Evolutionary conservation across 2,113 vertebrate genomes (phyloP).

Genomic region (Poeciliopsis occidentalis): DNA sequence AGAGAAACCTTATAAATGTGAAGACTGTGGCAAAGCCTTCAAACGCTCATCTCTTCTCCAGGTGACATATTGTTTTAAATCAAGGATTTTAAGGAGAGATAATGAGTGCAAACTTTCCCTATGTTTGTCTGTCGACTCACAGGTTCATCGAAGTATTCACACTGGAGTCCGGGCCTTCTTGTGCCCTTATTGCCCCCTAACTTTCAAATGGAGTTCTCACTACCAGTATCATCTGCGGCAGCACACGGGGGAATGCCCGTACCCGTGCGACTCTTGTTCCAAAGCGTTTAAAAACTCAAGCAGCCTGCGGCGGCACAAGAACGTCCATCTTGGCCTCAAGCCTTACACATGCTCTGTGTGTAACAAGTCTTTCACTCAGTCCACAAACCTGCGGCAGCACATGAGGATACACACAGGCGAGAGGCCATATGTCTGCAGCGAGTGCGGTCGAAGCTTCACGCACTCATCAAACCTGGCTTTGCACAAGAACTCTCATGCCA

Average conservation of each 20-base stretch:
- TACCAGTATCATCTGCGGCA: slow-evolving; percentile 95
- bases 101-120: background rate
- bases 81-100: background rate
- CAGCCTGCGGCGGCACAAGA: slow-evolving; percentile 90
- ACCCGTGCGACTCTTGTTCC: slow-evolving; percentile 87
- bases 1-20: slow-evolving; percentile 91
- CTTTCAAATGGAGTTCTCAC: slow-evolving; percentile 95
- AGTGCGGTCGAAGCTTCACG: slow-evolving; percentile 85
- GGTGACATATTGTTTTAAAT: slow-evolving; percentile 69
- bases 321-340: slow-evolving; percentile 88
- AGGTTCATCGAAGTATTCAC: slow-evolving; percentile 87
- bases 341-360: slow-evolving; percentile 87
- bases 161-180: slow-evolving; percentile 89
- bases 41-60: slow-evolving; percentile 92
- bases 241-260: slow-evolving; percentile 92
- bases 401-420: slow-evolving; percentile 90
- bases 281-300: slow-evolving; percentile 96
- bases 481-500: slow-evolving; percentile 80
- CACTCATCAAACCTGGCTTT: slow-evolving; percentile 89
- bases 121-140: background rate
- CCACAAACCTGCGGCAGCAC: slow-evolving; percentile 90
- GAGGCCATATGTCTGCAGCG: slow-evolving; percentile 77
- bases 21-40: slow-evolving; percentile 90
- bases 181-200: slow-evolving; percentile 88
- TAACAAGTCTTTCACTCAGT: slow-evolving; percentile 90